A percentile compares a stretch with the other conserved stretches of the same genome.
phyloP scores from a whole-genome alignment of 2,113 vertebrate species.

The Hucho hucho region DNA sequence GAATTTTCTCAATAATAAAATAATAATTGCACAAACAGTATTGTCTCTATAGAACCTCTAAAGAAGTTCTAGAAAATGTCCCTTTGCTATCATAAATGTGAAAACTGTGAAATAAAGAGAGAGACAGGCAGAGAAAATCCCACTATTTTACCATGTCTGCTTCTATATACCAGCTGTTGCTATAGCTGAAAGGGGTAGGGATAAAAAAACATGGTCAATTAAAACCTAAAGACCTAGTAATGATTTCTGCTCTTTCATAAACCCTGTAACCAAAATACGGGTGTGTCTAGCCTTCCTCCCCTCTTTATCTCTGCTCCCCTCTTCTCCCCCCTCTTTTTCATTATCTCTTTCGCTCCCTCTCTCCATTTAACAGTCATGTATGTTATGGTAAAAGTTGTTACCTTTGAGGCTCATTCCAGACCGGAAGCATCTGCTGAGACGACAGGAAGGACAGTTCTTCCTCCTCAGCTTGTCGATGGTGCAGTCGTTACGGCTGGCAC shows the following conservation, averaged over 20 bases:
- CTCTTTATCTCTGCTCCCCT: background rate
- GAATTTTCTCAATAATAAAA: too few species aligned
- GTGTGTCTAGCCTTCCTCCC: background rate
- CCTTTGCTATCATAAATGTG: background rate
- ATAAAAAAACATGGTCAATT: too few species aligned
- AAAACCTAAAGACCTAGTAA: too few species aligned
- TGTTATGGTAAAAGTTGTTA: conserved; percentile 43
- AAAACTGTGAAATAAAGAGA: background rate
- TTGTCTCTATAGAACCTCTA: too few species aligned
- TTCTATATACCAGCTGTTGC: too few species aligned
- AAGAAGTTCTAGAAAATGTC: too few species aligned
- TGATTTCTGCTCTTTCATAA: too few species aligned
- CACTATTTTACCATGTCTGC: too few species aligned
- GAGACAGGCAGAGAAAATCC: background rate
- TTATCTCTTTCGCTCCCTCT: background rate
- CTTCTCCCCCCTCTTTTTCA: background rate
- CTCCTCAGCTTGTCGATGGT: conserved; percentile 96
- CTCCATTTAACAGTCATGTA: background rate
- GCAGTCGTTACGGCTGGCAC: conserved; percentile 96
- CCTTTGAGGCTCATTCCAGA: conserved; percentile 98
- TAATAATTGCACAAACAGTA: too few species aligned
- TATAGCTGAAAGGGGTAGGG: too few species aligned
- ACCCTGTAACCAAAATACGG: too few species aligned
- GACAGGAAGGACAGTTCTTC: conserved; percentile 91
- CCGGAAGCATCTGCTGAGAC: conserved; percentile 92